A percentile compares a stretch with the other conserved stretches of the same genome.
Conservation (phyloP, 2,113 vertebrate genomes). For the Myotis yumanensis region DNA sequence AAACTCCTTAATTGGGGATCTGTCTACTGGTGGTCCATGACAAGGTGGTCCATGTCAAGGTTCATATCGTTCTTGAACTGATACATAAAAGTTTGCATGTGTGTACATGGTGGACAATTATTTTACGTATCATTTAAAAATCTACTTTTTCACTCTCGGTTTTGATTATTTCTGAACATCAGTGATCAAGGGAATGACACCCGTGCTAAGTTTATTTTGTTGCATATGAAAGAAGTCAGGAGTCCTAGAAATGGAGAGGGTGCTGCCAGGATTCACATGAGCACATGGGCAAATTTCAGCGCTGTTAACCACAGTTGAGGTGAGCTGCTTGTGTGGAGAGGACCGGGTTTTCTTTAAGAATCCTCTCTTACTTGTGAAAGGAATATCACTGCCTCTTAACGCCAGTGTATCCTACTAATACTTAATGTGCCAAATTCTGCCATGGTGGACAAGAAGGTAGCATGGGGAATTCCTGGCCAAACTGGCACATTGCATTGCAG, state of each 20-base stretch:
- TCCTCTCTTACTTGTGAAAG: neutral
- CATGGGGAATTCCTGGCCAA: conserved; percentile 68
- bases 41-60: neutral
- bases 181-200: neutral
- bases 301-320: conserved; percentile 7
- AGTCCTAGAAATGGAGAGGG: neutral
- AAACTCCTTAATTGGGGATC: neutral
- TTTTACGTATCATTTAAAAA: neutral
- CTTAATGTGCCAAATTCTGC: conserved; percentile 33
- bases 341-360: neutral
- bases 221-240: neutral
- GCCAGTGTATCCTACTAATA: conserved; percentile 36
- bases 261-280: neutral
- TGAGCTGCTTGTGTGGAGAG: conserved; percentile 33
- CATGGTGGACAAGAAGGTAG: neutral
- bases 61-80: neutral
- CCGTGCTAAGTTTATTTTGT: neutral
- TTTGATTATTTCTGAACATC: conserved; percentile 13
- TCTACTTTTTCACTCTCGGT: neutral
- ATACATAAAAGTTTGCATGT: neutral
- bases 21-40: neutral
- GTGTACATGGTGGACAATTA: neutral
- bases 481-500: conserved; percentile 77
- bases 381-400: conserved; percentile 30
- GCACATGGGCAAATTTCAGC: neutral